phyloP scores from a whole-genome alignment of 2,888 invertebrate genomes.

The Dasysyrphus tricinctus region DNA sequence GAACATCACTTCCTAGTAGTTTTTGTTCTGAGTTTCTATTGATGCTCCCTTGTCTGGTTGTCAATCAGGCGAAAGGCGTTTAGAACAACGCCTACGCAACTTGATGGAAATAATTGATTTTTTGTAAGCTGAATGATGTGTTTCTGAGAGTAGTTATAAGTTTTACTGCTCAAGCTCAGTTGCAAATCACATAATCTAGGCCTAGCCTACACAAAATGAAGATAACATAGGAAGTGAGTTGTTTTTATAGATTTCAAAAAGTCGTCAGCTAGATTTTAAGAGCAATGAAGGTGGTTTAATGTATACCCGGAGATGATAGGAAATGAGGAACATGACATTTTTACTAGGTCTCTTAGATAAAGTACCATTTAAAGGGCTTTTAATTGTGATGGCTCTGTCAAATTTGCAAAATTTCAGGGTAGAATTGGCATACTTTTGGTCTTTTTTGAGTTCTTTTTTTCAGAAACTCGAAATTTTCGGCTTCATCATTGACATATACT shows the following conservation, averaged over 20 bases:
- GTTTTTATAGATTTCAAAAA: background rate
- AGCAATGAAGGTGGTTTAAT: no score
- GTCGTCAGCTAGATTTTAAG: no score
- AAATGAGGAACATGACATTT: no score
- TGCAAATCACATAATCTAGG: background rate
- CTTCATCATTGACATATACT: no score
- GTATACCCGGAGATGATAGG: no score
- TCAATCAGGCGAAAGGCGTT: constrained; percentile 55
- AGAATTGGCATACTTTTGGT: no score
- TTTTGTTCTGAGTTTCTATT: constrained; percentile 34
- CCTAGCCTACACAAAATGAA: background rate
- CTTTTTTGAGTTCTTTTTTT: no score
- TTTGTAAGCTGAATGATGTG: constrained; percentile 13
- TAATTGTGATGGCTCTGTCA: no score
- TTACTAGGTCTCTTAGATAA: no score
- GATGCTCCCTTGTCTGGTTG: background rate
- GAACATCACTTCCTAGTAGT: constrained; percentile 29
- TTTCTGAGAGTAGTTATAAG: background rate
- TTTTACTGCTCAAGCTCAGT: background rate
- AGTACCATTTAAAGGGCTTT: no score
- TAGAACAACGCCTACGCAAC: constrained; percentile 52
- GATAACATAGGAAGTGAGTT: background rate
- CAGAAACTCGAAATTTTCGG: no score
- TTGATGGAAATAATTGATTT: constrained; percentile 48
- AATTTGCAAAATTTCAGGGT: no score